These are phyloP conservation scores for Cryptocephalus moraei DNA, from an alignment of 2,888 invertebrate species.

Conservation along the genomic window DNA sequence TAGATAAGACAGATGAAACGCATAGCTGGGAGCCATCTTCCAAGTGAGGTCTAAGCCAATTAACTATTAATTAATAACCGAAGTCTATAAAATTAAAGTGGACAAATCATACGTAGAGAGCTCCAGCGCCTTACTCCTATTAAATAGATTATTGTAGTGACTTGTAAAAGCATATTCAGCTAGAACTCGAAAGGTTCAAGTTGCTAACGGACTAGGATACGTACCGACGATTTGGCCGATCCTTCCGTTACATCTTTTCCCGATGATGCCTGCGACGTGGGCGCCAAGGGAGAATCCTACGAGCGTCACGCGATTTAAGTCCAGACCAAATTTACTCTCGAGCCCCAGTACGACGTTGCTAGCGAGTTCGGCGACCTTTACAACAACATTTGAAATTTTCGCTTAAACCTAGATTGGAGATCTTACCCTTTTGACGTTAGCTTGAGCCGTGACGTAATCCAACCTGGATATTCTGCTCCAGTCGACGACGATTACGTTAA, in stretches of 20 bases:
- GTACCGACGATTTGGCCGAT: slow-evolving; percentile 11
- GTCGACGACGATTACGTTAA: slow-evolving; percentile 30
- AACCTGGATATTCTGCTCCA: slow-evolving; percentile 20
- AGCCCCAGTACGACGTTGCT: slow-evolving; percentile 15
- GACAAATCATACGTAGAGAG: too few species aligned
- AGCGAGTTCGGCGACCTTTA: slow-evolving; percentile 16
- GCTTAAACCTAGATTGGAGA: slow-evolving; percentile 4
- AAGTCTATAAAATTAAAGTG: too few species aligned
- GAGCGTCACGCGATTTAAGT: slow-evolving; percentile 5
- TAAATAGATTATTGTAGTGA: too few species aligned
- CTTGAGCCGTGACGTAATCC: slow-evolving; percentile 12
- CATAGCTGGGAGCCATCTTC: too few species aligned
- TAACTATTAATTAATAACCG: too few species aligned
- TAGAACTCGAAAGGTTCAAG: too few species aligned
- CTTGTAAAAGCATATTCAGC: too few species aligned
- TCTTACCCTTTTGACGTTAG: slow-evolving; percentile 20
- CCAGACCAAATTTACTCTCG: slow-evolving; percentile 4
- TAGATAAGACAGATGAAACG: too few species aligned
- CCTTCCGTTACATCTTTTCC: slow-evolving; percentile 15
- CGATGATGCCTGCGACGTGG: slow-evolving; percentile 26
- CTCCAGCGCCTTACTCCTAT: too few species aligned
- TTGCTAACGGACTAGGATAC: too few species aligned
- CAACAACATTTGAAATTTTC: background rate
- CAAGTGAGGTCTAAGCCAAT: too few species aligned
- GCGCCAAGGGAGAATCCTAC: slow-evolving; percentile 24